A percentile compares a stretch with the other conserved stretches of the same genome.
These are phyloP conservation scores for Cantharis rufa DNA, from an alignment of 2,888 invertebrate genomes.

Conservation along the genomic window DNA sequence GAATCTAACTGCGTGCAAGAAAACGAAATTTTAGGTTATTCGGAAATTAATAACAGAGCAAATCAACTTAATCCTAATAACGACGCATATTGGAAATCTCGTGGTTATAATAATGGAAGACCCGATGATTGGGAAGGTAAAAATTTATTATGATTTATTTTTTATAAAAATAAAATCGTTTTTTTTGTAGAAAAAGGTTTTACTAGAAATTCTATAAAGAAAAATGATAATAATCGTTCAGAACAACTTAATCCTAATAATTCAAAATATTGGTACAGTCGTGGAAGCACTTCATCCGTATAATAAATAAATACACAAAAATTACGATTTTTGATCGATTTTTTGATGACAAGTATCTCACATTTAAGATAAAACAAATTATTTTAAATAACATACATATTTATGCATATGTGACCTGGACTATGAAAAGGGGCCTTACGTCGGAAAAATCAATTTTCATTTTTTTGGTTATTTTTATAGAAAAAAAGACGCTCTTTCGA, in stretches of 20 bases:
- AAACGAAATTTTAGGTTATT: background rate
- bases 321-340: background rate
- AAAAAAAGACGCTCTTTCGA: too few relatives aligned
- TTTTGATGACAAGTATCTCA: background rate
- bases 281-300: background rate
- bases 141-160: background rate
- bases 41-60: slow-evolving; percentile 5
- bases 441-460: too few relatives aligned
- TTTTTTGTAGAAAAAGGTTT: background rate
- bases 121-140: slow-evolving; percentile 11
- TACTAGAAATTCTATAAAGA: background rate
- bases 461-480: too few relatives aligned
- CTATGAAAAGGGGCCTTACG: too few relatives aligned
- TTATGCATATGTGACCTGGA: too few relatives aligned
- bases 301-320: background rate
- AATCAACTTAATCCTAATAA: slow-evolving; percentile 27
- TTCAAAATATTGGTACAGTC: background rate
- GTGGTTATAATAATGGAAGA: slow-evolving; percentile 16
- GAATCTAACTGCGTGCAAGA: background rate
- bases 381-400: too few relatives aligned
- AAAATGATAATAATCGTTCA: background rate
- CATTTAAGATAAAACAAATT: too few relatives aligned
- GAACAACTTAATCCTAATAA: background rate
- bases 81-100: slow-evolving; percentile 22
- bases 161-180: background rate